phyloP scores from a whole-genome alignment of 64 coral and sea anemone species.

The Stichodactyla helianthus region DNA sequence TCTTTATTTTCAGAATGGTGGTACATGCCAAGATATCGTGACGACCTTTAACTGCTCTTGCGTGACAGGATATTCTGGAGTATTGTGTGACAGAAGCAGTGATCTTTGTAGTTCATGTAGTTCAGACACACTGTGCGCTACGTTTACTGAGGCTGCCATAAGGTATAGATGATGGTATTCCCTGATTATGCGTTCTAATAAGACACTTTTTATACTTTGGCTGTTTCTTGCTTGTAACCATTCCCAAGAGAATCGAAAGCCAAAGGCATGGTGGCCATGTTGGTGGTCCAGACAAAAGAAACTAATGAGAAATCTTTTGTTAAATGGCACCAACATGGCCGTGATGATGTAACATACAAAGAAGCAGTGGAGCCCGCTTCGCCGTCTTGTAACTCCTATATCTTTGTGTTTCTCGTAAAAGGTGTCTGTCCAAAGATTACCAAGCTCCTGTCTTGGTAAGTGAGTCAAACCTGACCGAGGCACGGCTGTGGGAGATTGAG shows the following conservation, averaged over 20 bases:
- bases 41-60: constrained; percentile 39
- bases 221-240: too few relatives aligned
- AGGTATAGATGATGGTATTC: neutral
- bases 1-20: constrained; percentile 33
- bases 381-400: neutral
- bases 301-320: too few relatives aligned
- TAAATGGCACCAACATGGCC: too few relatives aligned
- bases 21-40: constrained; percentile 34
- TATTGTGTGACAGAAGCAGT: constrained; percentile 21
- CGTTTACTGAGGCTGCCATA: constrained; percentile 12
- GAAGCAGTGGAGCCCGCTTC: too few relatives aligned
- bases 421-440: constrained; percentile 55
- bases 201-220: too few relatives aligned
- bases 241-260: too few relatives aligned
- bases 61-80: constrained; percentile 35
- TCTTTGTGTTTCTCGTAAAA: neutral
- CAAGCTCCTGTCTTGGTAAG: constrained; percentile 52
- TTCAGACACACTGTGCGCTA: constrained; percentile 31
- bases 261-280: too few relatives aligned
- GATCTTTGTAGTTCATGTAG: constrained; percentile 31
- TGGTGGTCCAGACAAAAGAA: too few relatives aligned
- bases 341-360: too few relatives aligned
- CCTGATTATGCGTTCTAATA: too few relatives aligned
- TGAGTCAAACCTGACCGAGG: constrained; percentile 1
- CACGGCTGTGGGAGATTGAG: constrained; percentile 38